Percentiles rank a stretch among this genome's conserved stretches.
Evolutionary conservation across 2,113 vertebrate species (phyloP).

Genomic region (Brachyhypopomus gauderio): DNA sequence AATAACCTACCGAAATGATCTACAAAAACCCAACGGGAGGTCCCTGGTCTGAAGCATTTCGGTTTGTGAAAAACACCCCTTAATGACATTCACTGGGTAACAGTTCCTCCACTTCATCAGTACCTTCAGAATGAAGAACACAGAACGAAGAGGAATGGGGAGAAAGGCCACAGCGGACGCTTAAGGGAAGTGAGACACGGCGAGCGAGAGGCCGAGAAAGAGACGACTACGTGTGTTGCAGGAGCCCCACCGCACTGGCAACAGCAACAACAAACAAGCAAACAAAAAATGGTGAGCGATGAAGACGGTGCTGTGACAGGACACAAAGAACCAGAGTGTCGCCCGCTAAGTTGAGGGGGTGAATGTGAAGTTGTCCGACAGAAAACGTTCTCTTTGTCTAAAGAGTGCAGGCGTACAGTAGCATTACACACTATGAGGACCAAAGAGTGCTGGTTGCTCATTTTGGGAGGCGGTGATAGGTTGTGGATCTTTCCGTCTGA

Average conservation of each 20-base stretch:
- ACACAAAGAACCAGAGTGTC: slow-evolving; percentile 12
- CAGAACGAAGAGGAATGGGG: not conserved
- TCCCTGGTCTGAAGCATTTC: not conserved
- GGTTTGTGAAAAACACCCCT: not conserved
- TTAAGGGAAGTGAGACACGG: slow-evolving; percentile 1
- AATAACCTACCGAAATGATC: not conserved
- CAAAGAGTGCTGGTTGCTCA: not conserved
- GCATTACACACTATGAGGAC: not conserved
- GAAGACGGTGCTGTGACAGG: slow-evolving; percentile 4
- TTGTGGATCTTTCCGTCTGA: not conserved
- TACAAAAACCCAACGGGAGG: not conserved
- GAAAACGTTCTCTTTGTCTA: slow-evolving; percentile 2
- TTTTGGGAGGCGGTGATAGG: not conserved
- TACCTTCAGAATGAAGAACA: not conserved
- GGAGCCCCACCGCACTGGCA: not conserved
- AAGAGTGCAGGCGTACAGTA: not conserved
- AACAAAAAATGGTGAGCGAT: not conserved
- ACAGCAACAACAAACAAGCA: not conserved
- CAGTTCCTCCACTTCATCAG: not conserved
- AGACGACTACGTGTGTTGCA: slow-evolving; percentile 36
- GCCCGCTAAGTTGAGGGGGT: not conserved
- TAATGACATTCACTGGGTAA: not conserved
- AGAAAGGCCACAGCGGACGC: not conserved
- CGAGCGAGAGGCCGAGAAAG: not conserved
- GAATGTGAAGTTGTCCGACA: slow-evolving; percentile 3